Evolutionary conservation across 2,888 invertebrate species (phyloP), one percentile per base, ranked within the genome.

Genomic region (Cyclophora punctaria): DNA sequence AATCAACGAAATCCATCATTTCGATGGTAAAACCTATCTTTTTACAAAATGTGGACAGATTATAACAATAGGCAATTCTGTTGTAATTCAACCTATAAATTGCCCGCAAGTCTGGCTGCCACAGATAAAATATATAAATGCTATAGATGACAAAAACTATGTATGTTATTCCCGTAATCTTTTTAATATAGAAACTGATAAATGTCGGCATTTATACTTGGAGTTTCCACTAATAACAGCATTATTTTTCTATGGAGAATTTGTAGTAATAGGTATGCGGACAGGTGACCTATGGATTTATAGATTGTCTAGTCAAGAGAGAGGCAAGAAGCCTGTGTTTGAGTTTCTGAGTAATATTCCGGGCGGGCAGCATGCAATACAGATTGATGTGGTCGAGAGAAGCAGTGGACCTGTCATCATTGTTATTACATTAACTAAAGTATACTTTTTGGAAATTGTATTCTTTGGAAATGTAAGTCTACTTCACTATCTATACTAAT

Each of bases 211-310:
- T 64, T 62, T 83, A 46, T 86, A 84, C 58, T 60, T 84, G 48
- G 84, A 86, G 44, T 84, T 84, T 56, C 80, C 80, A 20, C 69
- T 73, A 0, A 78, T 86, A 48, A 81, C 82, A 5, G 78, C 85
- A 0, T 55, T 83, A 49, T 85, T 83, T 60, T 85, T 83, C 57
- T 85, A 86, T 57, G 78, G 76, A 5, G 81, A 84, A 46, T 63
- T 79, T 44, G 75, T 83, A 5, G 51, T 86, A 41, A 75, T 85
- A 48, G 85, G 76, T 0, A 79, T 83, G 2, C 72, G 56, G 43
- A 55, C 62, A 3, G 78, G 84, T 4, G 77, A 79, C 41, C 80
- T 86, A 34, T 58, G 82, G 4, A 50, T 85, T n/a, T 85, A 84
- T 44, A 69, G 80, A 34, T 61, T 81, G 40, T 73, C 79, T 1